Base-by-base conservation (phyloP, 1,140 invertebrate genomes). In the Leguminivora glycinivorella region DNA sequence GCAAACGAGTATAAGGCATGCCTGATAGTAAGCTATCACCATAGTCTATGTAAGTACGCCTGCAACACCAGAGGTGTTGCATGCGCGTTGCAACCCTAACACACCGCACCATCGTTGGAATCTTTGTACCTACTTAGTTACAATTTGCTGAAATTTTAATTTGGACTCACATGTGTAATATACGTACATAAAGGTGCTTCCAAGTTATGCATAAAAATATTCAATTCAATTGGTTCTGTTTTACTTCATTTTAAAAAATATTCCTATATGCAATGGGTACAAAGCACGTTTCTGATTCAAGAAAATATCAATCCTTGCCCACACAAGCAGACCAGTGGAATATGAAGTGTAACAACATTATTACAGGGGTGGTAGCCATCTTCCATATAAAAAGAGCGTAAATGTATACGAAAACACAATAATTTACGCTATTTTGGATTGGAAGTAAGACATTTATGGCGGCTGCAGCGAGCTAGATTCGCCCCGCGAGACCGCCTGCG, bases 341-440 rank as follows among this genome's bases (percentile, higher is more conserved):
- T 29, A 29, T 63, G 58, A 29, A 29, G 58, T 63, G 58, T 29
- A 63, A 63, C 58, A 63, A 29, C 58, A 63, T 63, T 63, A 63
- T 63, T 63, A 63, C 25, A 17, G 58, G 58, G 56, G 56, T 26
- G 12, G 56, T 29, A 58, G 7, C 4, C n/a, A n/a, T 26, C 58
- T 63, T 52, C 6, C 10, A 22, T 52, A 9, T 9, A 10, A 19
- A 52, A 38, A 52, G 47, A 22, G 17, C 19, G 5, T 22, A 52
- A 52, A 9, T 52, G 47, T 52, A 7, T 52, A 22, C 1, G 17
- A 19, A 22, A 17, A 5, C 22, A 9, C 19, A 22, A 19, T 9
- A 19, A 22, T 22, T 52, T 6, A n/a, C 7, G 47, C 19, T 22
- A 19, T 52, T 52, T n/a, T 52, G 47, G 19, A 52, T 52, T 52